Conservation (phyloP, 2,888 invertebrate genomes). For the Iselma pallidipennis region DNA sequence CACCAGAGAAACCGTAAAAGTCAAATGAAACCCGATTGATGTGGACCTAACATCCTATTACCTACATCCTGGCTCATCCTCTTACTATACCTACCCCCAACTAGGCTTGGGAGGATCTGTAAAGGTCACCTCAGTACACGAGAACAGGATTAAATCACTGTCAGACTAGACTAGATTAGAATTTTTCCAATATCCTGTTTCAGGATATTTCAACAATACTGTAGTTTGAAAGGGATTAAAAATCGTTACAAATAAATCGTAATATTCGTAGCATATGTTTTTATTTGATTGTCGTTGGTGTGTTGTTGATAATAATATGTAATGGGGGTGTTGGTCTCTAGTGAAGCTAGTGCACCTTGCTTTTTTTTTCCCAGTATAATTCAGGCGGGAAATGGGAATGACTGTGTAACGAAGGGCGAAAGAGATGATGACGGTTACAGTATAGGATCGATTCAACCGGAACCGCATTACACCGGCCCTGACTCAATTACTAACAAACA, state of each 20-base stretch:
- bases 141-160: slow-evolving; percentile 20
- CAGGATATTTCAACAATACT: too few species aligned
- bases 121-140: slow-evolving; percentile 20
- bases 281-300: not conserved
- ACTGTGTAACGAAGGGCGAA: slow-evolving; percentile 10
- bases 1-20: slow-evolving; percentile 47
- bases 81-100: too few species aligned
- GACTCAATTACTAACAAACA: slow-evolving; percentile 21
- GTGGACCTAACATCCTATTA: slow-evolving; percentile 54
- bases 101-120: slow-evolving; percentile 15
- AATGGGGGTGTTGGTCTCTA: slow-evolving; percentile 26
- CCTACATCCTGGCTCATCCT: slow-evolving; percentile 53
- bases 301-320: too few species aligned
- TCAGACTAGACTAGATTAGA: not conserved
- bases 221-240: too few species aligned
- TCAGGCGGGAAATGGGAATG: slow-evolving; percentile 39
- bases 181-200: not conserved
- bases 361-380: slow-evolving; percentile 10
- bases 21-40: slow-evolving; percentile 46
- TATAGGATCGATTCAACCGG: slow-evolving; percentile 34
- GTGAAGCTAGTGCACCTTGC: slow-evolving; percentile 42
- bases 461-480: slow-evolving; percentile 31
- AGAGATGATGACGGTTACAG: slow-evolving; percentile 35
- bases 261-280: not conserved
- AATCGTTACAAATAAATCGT: not conserved